Evolutionary conservation across 2,113 vertebrate species (phyloP).

Genomic region (Larimichthys crocea): DNA sequence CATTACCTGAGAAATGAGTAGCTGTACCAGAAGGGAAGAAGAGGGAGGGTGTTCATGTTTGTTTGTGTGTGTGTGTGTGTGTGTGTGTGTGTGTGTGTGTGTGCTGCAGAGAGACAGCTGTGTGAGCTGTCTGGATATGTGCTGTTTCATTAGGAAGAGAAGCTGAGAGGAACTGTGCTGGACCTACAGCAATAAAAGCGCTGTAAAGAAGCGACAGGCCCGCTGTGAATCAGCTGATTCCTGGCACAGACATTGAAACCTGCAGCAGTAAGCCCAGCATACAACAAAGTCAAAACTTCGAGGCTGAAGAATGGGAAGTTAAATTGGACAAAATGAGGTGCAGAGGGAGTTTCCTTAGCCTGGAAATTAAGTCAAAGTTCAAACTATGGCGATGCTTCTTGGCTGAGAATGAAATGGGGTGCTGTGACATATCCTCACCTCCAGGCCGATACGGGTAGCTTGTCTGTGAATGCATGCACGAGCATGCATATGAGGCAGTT

Average conservation of each 20-base stretch:
- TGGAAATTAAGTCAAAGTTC: conserved; percentile 65
- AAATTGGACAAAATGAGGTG: conserved; percentile 69
- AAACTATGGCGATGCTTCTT: conserved; percentile 21
- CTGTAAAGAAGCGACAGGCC: conserved; percentile 33
- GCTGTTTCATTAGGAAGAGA: conserved; percentile 53
- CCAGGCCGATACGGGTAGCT: conserved; percentile 5
- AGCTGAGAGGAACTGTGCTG: conserved; percentile 21
- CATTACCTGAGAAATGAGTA: conserved; percentile 45
- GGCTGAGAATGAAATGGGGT: conserved; percentile 29
- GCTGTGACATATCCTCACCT: not conserved
- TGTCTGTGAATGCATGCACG: not conserved
- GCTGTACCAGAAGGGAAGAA: conserved; percentile 18
- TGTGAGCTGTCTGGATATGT: conserved; percentile 32
- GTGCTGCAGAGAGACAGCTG: conserved; percentile 38
- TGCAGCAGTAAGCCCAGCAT: conserved; percentile 9
- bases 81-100: not conserved
- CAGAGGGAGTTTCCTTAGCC: conserved; percentile 40
- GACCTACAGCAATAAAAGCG: conserved; percentile 46
- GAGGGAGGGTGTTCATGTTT: conserved; percentile 1
- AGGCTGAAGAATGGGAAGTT: conserved; percentile 59
- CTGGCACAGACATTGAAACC: conserved; percentile 12
- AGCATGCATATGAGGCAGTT: conserved; percentile 15
- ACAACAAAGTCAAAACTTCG: conserved; percentile 42
- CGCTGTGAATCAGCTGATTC: conserved; percentile 35
- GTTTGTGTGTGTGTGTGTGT: not conserved